Conservation (phyloP, 30 jellyfish, hydroid and myxozoan genomes). For the Turritopsis dohrnii region DNA sequence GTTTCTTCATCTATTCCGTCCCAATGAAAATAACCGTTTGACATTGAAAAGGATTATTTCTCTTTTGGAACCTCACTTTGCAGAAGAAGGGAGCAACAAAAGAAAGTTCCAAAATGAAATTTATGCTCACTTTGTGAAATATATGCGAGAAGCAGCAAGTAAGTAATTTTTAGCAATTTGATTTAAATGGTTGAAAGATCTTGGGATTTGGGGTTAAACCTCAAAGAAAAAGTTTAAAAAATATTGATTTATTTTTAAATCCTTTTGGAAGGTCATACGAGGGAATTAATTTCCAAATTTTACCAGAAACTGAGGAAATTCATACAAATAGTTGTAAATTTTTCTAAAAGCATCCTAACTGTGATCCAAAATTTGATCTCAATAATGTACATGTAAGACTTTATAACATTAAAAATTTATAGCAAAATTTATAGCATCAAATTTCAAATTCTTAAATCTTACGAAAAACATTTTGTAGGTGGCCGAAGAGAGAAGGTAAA, state of each 20-base stretch:
- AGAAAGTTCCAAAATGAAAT: conserved; percentile 29
- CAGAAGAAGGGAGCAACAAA: conserved; percentile 34
- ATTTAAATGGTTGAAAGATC: not conserved
- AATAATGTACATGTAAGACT: not conserved
- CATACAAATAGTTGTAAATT: not conserved
- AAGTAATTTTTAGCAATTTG: conserved; percentile 12
- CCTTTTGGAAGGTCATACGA: not conserved
- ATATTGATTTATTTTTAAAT: not conserved
- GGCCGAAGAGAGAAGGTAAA: not conserved
- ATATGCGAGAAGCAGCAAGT: conserved; percentile 45
- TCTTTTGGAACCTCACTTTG: conserved; percentile 32
- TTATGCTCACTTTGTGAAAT: conserved; percentile 28
- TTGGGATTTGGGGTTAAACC: not conserved
- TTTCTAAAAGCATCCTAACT: not conserved
- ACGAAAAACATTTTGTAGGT: not conserved
- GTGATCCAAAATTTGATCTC: not conserved
- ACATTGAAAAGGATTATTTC: conserved; percentile 23
- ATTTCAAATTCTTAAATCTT: not conserved
- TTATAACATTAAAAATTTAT: not conserved
- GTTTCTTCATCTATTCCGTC: conserved; percentile 33
- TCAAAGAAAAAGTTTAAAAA: not conserved
- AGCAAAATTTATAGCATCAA: not conserved
- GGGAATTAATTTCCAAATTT: not conserved
- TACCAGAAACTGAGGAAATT: not conserved
- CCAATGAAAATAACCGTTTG: conserved; percentile 16